Evolutionary conservation across 2,113 vertebrate genomes (phyloP), one percentile per base, ranked within the genome.

Genomic region (Eulemur macaco): DNA sequence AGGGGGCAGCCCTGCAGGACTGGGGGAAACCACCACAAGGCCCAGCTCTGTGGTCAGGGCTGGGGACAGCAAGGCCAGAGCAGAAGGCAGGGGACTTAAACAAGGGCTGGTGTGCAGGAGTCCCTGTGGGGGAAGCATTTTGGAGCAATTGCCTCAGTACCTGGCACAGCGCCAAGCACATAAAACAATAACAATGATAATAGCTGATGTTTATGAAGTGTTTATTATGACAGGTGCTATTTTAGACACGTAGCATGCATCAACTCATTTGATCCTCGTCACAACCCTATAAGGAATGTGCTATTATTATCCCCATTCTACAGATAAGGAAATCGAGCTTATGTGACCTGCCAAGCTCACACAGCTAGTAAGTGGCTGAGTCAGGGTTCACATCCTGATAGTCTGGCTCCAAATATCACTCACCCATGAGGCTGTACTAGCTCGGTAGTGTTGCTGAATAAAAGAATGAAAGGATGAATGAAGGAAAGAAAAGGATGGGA

Each of bases 271-370:
- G 31, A 77, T 63, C 86, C 56, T 92, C 89, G 39, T 68, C 91
- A 71, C 31, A 56, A 14, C 93, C 83, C 86, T 77, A 54, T 8
- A 56, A 95, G 93, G 93, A 85, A 85, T 68, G 34, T 60, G 74
- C 96, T 96, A 92, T 97, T 97, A 89, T 95, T 93, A 97, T 50
- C 96, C 77, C 83, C 74, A 84, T 80, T 96, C 86, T 69, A 50
- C 85, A 96, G 95, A 95, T 96, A 93, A 93, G 95, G 96, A 93
- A 78, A 69, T 42, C 1, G 17, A 29, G 69, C 69, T 85, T 63
- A 9, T 2, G 2, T 34, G 82, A 85, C 66, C 56, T 50, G 66
- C 91, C 91, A 89, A 64, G 68, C 58, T 93, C 95, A 69, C 52
- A 37, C 86, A 31, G 71, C 66, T 42, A 89, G 80, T 45, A 56